These are phyloP conservation scores for Discoglossus pictus DNA, from an alignment of 2,797 vertebrate genomes.

Conservation along the genomic window DNA sequence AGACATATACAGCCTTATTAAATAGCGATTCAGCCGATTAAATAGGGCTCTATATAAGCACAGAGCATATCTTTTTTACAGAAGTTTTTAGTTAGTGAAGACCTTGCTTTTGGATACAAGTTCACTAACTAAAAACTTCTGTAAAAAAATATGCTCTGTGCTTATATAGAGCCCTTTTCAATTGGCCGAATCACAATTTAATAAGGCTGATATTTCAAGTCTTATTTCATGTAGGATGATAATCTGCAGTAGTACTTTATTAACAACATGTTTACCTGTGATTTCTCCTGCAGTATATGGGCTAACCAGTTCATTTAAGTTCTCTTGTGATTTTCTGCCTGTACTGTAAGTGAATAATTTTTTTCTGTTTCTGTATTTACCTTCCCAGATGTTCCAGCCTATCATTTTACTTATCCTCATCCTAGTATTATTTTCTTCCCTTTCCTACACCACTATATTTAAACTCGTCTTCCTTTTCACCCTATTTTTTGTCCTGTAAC, in stretches of 20 bases:
- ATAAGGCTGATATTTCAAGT: no score
- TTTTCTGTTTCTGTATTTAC: constrained; percentile 78
- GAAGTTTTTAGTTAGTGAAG: no score
- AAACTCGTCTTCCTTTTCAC: constrained; percentile 99
- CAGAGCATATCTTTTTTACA: no score
- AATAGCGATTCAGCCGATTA: no score
- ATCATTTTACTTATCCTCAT: constrained; percentile 99
- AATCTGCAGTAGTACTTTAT: not conserved
- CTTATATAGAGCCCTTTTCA: no score
- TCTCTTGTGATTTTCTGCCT: constrained; percentile 28
- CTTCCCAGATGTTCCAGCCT: constrained; percentile 98
- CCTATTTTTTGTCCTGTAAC: constrained; percentile 97
- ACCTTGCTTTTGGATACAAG: no score
- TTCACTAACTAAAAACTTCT: no score
- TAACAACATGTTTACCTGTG: constrained; percentile 11
- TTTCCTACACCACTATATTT: constrained; percentile 98
- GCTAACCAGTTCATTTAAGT: constrained; percentile 12
- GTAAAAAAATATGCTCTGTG: no score
- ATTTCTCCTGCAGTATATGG: constrained; percentile 10
- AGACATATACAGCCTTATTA: constrained; percentile 9
- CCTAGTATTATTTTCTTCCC: constrained; percentile 98
- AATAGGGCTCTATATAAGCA: no score
- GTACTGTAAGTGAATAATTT: constrained; percentile 54
- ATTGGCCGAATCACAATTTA: no score
- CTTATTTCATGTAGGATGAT: no score